phyloP scores from a whole-genome alignment of 2,113 vertebrate genomes.

The Nannobrachium achirus region DNA sequence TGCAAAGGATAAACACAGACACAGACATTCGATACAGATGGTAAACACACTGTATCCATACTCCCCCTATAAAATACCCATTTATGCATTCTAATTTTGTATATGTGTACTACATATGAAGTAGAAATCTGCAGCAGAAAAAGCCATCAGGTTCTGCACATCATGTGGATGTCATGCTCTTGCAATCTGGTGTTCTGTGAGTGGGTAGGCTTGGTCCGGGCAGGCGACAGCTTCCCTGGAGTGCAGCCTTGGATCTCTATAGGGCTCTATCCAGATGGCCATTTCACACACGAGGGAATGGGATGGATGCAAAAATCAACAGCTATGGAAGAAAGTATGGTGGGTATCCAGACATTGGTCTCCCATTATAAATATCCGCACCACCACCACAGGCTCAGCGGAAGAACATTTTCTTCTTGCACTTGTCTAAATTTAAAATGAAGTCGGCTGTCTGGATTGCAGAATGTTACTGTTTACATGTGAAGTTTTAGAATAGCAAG shows the following conservation, averaged over 20 bases:
- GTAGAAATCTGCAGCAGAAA: neutral
- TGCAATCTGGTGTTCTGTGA: conserved; percentile 16
- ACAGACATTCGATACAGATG: neutral
- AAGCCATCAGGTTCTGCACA: neutral
- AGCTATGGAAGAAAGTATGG: conserved; percentile 63
- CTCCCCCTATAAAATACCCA: neutral
- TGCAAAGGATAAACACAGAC: conserved; percentile 19
- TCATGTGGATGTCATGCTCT: conserved; percentile 8
- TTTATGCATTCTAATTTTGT: conserved; percentile 11
- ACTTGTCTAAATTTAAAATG: conserved; percentile 70
- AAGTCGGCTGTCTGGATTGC: conserved; percentile 42
- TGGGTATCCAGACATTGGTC: conserved; percentile 60
- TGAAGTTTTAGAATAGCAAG: conserved; percentile 12
- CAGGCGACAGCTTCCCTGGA: conserved; percentile 24
- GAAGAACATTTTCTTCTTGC: conserved; percentile 66
- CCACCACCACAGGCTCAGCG: conserved; percentile 55
- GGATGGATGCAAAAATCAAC: conserved; percentile 64
- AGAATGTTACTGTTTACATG: conserved; percentile 59
- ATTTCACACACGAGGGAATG: conserved; percentile 61
- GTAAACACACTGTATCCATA: conserved; percentile 13
- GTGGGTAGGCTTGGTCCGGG: conserved; percentile 1
- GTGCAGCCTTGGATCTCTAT: conserved; percentile 36
- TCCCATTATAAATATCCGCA: conserved; percentile 73
- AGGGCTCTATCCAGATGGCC: conserved; percentile 53
- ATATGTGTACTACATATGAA: neutral